phyloP scores from a whole-genome alignment of 2,113 vertebrate genomes.

The Scomber colias region DNA sequence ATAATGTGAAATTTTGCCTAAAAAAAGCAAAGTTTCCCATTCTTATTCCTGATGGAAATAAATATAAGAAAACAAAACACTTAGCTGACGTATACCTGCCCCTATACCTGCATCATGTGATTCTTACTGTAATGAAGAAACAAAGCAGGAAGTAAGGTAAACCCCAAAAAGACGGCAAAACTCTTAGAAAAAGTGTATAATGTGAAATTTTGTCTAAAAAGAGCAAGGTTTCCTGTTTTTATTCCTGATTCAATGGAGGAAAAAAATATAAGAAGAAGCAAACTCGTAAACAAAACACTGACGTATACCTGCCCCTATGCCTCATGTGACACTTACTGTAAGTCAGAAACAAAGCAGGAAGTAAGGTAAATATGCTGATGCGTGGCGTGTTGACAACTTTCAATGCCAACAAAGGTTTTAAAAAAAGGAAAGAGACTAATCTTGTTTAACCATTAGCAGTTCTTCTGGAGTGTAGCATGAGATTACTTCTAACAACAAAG shows the following conservation, averaged over 20 bases:
- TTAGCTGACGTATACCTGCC: not conserved
- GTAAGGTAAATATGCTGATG: not conserved
- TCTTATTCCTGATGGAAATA: not conserved
- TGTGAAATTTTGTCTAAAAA: too few species aligned
- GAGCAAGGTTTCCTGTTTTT: not conserved
- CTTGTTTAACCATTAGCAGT: not conserved
- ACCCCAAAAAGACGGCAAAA: not conserved
- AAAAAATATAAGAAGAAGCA: not conserved
- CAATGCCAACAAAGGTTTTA: not conserved
- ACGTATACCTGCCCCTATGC: not conserved
- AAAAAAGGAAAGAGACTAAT: too few species aligned
- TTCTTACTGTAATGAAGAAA: fast-evolving
- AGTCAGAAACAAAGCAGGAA: not conserved
- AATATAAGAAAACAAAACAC: not conserved
- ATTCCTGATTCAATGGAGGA: not conserved
- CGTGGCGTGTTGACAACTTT: not conserved
- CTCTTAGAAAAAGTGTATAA: not conserved
- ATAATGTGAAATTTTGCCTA: too few species aligned
- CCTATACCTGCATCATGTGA: not conserved
- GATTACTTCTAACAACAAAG: conserved; percentile 2
- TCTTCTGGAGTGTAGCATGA: not conserved
- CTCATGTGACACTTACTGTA: not conserved
- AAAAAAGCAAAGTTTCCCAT: not conserved
- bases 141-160: not conserved
- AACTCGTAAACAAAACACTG: not conserved